phyloP scores from a whole-genome alignment of 2,113 vertebrate genomes.

The Lucifuga dentata region DNA sequence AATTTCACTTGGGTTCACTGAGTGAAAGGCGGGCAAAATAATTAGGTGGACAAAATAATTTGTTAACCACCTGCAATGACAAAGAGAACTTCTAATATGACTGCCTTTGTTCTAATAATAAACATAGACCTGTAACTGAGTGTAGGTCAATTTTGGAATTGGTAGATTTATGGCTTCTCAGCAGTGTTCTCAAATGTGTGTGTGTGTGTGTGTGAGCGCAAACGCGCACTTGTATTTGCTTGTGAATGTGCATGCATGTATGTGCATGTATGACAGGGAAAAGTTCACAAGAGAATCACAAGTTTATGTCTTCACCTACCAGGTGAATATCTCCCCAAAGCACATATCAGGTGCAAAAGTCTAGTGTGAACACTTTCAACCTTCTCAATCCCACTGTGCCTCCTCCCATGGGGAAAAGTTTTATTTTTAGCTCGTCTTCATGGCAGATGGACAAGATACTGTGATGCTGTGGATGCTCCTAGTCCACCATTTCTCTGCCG shows the following conservation, averaged over 20 bases:
- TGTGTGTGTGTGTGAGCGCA: conserved; percentile 2
- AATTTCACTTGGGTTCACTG: no score
- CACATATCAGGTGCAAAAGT: conserved; percentile 17
- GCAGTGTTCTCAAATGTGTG: conserved; percentile 24
- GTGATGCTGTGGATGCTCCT: conserved; percentile 71
- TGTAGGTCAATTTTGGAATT: conserved; percentile 49
- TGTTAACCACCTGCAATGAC: background rate
- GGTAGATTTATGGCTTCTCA: conserved; percentile 46
- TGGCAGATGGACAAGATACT: conserved; percentile 69
- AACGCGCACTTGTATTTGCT: background rate
- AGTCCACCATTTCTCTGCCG: conserved; percentile 40
- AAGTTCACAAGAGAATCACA: conserved; percentile 10
- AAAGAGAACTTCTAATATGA: conserved; percentile 23
- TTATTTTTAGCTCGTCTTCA: conserved; percentile 84
- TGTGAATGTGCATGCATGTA: conserved; percentile 2
- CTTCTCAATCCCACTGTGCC: conserved; percentile 45
- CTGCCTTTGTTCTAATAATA: conserved; percentile 60
- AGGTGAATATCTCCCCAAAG: conserved; percentile 33
- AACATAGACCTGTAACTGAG: conserved; percentile 58
- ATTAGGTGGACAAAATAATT: background rate
- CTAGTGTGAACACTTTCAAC: conserved; percentile 55
- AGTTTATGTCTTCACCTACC: conserved; percentile 28
- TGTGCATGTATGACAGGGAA: background rate
- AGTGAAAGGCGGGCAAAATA: no score
- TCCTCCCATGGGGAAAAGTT: conserved; percentile 50